phyloP scores from a whole-genome alignment of 2,888 invertebrate species.

The Melinaea marsaeus region DNA sequence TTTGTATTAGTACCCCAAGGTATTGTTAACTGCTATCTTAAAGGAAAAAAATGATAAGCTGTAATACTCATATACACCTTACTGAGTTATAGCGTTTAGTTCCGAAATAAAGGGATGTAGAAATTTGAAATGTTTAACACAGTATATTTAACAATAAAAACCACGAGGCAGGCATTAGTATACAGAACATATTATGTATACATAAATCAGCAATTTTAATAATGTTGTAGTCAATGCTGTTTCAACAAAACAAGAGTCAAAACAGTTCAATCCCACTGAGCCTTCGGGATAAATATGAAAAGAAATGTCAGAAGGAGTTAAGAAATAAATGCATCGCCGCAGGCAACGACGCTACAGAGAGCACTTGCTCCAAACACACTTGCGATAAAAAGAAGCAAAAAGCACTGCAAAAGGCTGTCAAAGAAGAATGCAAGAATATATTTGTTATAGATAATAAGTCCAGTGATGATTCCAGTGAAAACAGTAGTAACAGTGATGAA shows the following conservation, averaged over 20 bases:
- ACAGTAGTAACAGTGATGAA: conserved; percentile 19
- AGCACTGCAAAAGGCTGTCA: conserved; percentile 40
- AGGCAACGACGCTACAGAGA: conserved; percentile 34
- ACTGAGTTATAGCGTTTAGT: too few species aligned
- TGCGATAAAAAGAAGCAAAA: conserved; percentile 37
- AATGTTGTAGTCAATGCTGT: neutral
- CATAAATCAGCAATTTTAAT: too few species aligned
- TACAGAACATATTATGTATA: too few species aligned
- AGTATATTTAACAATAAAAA: too few species aligned
- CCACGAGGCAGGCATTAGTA: too few species aligned
- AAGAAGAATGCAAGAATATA: conserved; percentile 37
- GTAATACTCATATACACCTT: too few species aligned
- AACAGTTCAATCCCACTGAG: conserved; percentile 24
- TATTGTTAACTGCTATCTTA: too few species aligned
- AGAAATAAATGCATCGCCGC: conserved; percentile 42
- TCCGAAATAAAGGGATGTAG: too few species aligned
- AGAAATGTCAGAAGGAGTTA: conserved; percentile 44
- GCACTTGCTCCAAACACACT: conserved; percentile 35
- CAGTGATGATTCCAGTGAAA: conserved; percentile 15
- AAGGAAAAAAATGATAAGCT: too few species aligned
- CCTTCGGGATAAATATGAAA: conserved; percentile 49
- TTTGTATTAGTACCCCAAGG: too few species aligned
- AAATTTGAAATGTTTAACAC: too few species aligned
- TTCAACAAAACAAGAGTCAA: conserved; percentile 12
- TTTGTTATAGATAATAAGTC: conserved; percentile 28